phyloP scores from a whole-genome alignment of 2,888 invertebrate genomes.

The Cheilosia impressa region DNA sequence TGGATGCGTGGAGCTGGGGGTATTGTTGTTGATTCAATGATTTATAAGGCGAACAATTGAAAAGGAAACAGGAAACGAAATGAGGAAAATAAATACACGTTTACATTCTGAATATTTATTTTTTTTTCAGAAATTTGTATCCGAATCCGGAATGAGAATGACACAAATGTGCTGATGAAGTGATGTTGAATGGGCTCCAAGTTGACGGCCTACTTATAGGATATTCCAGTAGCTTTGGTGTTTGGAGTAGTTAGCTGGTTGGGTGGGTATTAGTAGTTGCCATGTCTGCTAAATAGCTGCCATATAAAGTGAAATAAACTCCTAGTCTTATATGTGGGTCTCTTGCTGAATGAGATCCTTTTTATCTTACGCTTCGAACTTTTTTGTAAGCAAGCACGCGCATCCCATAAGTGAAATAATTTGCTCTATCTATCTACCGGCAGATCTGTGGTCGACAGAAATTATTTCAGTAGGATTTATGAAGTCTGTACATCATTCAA shows the following conservation, averaged over 20 bases:
- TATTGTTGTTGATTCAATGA: slow-evolving; percentile 71
- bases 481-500: too few species aligned
- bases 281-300: too few species aligned
- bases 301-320: too few species aligned
- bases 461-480: too few species aligned
- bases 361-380: too few species aligned
- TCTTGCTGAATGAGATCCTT: too few species aligned
- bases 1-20: slow-evolving; percentile 24
- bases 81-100: slow-evolving; percentile 40
- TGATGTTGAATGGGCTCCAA: slow-evolving; percentile 29
- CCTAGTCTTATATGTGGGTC: too few species aligned
- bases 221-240: neutral
- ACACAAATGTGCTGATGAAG: slow-evolving; percentile 27
- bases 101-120: neutral
- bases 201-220: slow-evolving; percentile 21
- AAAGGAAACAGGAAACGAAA: slow-evolving; percentile 54
- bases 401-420: too few species aligned
- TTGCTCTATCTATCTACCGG: too few species aligned
- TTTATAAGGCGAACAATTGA: slow-evolving; percentile 69
- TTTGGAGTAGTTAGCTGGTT: neutral
- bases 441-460: too few species aligned
- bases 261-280: neutral
- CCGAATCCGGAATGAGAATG: neutral
- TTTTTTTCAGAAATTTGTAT: neutral
- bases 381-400: too few species aligned